Percentiles rank a stretch among this genome's conserved stretches.
Conservation (phyloP, 2,113 vertebrate species). For the Panurus biarmicus region DNA sequence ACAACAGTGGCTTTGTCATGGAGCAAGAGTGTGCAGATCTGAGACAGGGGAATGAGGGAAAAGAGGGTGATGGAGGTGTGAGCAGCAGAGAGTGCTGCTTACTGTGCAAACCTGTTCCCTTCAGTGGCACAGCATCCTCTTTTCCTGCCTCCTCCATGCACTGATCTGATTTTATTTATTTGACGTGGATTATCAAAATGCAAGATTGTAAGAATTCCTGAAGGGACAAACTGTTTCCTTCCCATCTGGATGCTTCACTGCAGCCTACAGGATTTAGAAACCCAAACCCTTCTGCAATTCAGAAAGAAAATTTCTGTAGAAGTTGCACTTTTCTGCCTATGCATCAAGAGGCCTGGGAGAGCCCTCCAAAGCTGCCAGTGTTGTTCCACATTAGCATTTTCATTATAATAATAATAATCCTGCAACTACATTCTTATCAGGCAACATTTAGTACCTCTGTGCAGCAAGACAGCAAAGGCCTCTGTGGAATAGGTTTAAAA, state of each 20-base stretch:
- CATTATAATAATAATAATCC: not conserved
- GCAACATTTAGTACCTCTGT: not conserved
- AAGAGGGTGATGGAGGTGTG: not conserved
- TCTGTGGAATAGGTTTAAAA: not conserved
- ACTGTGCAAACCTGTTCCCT: not conserved
- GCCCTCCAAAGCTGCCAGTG: not conserved
- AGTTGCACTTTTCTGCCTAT: not conserved
- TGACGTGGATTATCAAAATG: not conserved
- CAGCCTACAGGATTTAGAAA: slow-evolving; percentile 20
- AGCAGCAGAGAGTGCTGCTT: not conserved
- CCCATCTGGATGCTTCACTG: slow-evolving; percentile 24
- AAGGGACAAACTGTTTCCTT: slow-evolving; percentile 22
- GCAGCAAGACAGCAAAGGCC: not conserved
- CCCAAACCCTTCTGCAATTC: not conserved
- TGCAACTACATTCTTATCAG: not conserved
- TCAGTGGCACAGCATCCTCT: not conserved
- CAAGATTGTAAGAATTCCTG: slow-evolving; percentile 12
- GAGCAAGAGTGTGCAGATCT: not conserved
- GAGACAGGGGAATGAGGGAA: not conserved
- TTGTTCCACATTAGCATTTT: not conserved
- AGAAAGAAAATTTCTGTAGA: not conserved
- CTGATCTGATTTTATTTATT: slow-evolving; percentile 5
- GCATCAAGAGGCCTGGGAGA: not conserved
- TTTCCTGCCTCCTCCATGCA: not conserved
- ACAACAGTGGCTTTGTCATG: not conserved